Percentiles rank a stretch among this genome's conserved stretches.
These are phyloP conservation scores for Centropus unirufus DNA, from an alignment of 2,113 vertebrate genomes.

Conservation along the genomic window DNA sequence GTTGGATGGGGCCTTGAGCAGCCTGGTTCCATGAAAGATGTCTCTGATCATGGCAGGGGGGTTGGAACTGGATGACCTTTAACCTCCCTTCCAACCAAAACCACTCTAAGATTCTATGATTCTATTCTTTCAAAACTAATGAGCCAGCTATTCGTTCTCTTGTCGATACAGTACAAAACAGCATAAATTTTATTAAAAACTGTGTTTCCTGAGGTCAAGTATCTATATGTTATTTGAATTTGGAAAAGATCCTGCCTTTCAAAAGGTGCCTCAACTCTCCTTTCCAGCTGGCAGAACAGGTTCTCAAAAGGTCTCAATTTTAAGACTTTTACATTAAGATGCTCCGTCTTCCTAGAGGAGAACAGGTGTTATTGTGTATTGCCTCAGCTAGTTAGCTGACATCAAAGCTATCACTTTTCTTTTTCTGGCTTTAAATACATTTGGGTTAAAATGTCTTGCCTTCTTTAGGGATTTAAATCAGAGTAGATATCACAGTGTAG, in stretches of 20 bases:
- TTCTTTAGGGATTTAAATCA: background rate
- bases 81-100: too few relatives aligned
- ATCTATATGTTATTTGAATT: background rate
- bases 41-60: too few relatives aligned
- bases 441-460: background rate
- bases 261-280: background rate
- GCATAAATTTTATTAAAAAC: background rate
- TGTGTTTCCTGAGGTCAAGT: background rate
- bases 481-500: background rate
- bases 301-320: background rate
- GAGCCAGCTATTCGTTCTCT: background rate
- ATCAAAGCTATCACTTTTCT: background rate
- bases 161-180: background rate
- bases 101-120: too few relatives aligned
- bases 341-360: background rate
- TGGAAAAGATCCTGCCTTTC: background rate
- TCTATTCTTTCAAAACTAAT: background rate
- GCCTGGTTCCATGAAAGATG: too few relatives aligned
- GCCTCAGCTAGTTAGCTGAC: background rate
- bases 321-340: background rate
- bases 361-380: background rate
- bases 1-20: too few relatives aligned
- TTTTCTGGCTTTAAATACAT: background rate
- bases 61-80: too few relatives aligned
- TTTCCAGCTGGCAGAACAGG: background rate